Percentiles rank a stretch among this genome's conserved stretches.
Conservation (phyloP, 2,888 invertebrate species). For the Ephialtes manifestator region DNA sequence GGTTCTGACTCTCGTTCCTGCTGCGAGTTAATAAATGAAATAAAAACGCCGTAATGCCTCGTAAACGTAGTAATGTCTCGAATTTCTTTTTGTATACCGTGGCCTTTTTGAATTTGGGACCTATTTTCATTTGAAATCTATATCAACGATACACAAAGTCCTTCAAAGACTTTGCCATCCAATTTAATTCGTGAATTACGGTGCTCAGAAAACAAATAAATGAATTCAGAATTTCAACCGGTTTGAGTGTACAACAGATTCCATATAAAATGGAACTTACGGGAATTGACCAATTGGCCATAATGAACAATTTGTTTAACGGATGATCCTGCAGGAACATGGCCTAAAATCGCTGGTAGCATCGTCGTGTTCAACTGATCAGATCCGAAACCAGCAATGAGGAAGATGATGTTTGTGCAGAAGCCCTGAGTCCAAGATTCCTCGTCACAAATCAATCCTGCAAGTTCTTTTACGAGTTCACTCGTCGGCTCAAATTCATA, state of each 20-base stretch:
- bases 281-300: conserved; percentile 88
- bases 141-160: background rate
- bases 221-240: background rate
- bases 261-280: conserved; percentile 56
- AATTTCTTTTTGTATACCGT: no score
- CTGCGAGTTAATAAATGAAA: no score
- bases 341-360: conserved; percentile 90
- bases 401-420: conserved; percentile 90
- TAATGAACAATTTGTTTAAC: conserved; percentile 91
- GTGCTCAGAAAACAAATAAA: background rate
- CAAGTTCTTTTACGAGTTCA: conserved; percentile 82
- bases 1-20: no score
- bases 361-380: conserved; percentile 88
- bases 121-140: no score
- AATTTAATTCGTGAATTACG: background rate
- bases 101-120: no score
- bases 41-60: no score
- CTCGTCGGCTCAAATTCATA: conserved; percentile 89
- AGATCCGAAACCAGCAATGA: conserved; percentile 88
- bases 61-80: no score
- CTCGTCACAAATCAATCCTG: conserved; percentile 87
- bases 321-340: conserved; percentile 91
- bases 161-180: background rate
- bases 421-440: conserved; percentile 87
- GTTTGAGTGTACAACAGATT: background rate